Conservation (phyloP, 1,140 invertebrate genomes). For the Caenorhabditis brenneri region DNA sequence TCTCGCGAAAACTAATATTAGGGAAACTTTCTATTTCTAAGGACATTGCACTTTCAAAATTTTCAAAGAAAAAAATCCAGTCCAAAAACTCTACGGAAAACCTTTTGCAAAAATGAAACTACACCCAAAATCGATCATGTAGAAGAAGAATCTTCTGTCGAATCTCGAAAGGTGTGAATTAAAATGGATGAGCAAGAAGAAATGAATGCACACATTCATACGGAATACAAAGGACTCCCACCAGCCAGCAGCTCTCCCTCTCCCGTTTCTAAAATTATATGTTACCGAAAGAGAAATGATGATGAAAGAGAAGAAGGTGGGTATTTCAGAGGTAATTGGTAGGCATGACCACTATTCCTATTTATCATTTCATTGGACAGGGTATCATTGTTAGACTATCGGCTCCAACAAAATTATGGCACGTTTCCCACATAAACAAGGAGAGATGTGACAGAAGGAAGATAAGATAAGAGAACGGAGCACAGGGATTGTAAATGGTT, state of each 20-base stretch:
- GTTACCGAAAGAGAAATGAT: constrained; percentile 35
- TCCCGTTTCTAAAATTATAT: constrained; percentile 31
- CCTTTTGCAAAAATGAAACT: too few species aligned
- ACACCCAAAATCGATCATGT: too few species aligned
- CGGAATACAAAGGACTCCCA: background rate
- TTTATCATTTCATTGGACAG: too few species aligned
- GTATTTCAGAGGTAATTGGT: constrained; percentile 4
- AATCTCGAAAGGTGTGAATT: constrained; percentile 12
- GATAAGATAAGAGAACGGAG: background rate
- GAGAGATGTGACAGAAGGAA: background rate
- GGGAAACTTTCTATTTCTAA: too few species aligned
- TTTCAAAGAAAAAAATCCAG: too few species aligned
- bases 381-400: background rate
- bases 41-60: too few species aligned
- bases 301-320: constrained; percentile 12
- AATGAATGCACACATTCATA: background rate
- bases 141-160: too few species aligned
- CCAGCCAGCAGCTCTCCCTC: background rate
- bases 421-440: constrained; percentile 8
- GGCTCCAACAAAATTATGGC: background rate
- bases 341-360: too few species aligned
- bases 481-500: background rate
- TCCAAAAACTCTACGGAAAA: too few species aligned
- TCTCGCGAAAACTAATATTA: too few species aligned
- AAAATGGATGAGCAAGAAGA: background rate